phyloP scores from a whole-genome alignment of 2,797 vertebrate genomes.

The Xenentodon cancila region DNA sequence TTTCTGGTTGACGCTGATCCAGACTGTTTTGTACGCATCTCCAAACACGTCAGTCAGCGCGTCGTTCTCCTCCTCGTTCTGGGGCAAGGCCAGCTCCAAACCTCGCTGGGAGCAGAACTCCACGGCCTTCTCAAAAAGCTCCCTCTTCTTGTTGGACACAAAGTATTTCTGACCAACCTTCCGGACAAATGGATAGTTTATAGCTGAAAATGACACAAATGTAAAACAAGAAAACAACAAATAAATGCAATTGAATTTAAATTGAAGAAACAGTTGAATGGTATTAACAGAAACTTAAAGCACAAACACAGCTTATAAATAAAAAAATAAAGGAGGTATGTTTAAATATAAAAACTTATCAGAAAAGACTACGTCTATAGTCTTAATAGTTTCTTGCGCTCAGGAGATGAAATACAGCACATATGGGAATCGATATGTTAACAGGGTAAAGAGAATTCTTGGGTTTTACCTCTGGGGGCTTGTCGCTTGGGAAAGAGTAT shows the following conservation, averaged over 20 bases:
- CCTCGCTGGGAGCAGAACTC: constrained; percentile 31
- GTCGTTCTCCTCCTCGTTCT: constrained; percentile 27
- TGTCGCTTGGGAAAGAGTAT: too few relatives aligned
- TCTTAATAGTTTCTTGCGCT: too few relatives aligned
- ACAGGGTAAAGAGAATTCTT: too few relatives aligned
- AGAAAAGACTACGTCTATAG: too few relatives aligned
- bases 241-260: background rate
- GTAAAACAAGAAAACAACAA: accelerated
- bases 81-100: constrained; percentile 27
- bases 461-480: too few relatives aligned
- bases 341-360: too few relatives aligned
- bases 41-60: constrained; percentile 21
- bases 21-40: constrained; percentile 1
- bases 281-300: too few relatives aligned
- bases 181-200: constrained; percentile 31
- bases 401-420: too few relatives aligned
- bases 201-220: constrained; percentile 18
- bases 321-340: too few relatives aligned
- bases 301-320: too few relatives aligned
- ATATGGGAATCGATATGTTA: too few relatives aligned
- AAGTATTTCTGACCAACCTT: constrained; percentile 25
- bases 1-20: constrained; percentile 22
- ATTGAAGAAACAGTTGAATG: background rate
- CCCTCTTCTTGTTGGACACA: constrained; percentile 33
- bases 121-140: constrained; percentile 4